Evolutionary conservation across 2,113 vertebrate genomes (phyloP), one percentile per base, ranked within the genome.

Genomic region (Prolemur simus): DNA sequence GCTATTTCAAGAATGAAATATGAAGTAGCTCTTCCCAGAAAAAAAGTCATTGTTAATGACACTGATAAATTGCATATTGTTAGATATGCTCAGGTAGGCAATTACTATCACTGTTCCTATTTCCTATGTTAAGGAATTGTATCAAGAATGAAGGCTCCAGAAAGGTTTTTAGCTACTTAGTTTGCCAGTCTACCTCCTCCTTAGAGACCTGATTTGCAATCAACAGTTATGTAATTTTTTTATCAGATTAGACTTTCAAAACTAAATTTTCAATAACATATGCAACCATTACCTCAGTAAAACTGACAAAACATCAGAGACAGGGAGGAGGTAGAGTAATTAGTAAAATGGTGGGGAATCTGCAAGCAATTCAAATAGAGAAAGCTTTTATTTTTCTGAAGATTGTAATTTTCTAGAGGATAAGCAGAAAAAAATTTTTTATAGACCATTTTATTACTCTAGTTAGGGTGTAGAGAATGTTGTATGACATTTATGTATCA

Each of bases 201-300:
- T 95, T 27, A 78, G 63, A 92, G 78, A 78, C 52, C 92, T 95
- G 63, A 95, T 96, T 97, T 96, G 90, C 90, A 96, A 97, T 97
- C 94, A 97, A 96, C 80, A 95, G 85, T 94, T 96, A 96, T 87
- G 81, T 74, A 96, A 94, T 94, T 87, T 87, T 77, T 76, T 95
- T 96, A 94, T 96, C 80, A 95, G 64, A 73, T 95, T 96, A 97
- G 69, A 84, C 60, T 68, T 96, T 91, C 84, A 96, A 54, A 96
- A 97, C 82, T 94, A 89, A 78, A 87, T 96, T 96, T 94, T 89
- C 85, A 60, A 80, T 93, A 96, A 96, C 84, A 39, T 92, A 87
- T 89, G 74, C 89, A 95, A 66, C 54, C 32, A 73, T 89, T 96
- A 95, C 68, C 27, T 93, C 66, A 74, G 56, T 80, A 91, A 97